Base-by-base conservation (phyloP, 2,888 invertebrate genomes). In the Phlogophora meticulosa region DNA sequence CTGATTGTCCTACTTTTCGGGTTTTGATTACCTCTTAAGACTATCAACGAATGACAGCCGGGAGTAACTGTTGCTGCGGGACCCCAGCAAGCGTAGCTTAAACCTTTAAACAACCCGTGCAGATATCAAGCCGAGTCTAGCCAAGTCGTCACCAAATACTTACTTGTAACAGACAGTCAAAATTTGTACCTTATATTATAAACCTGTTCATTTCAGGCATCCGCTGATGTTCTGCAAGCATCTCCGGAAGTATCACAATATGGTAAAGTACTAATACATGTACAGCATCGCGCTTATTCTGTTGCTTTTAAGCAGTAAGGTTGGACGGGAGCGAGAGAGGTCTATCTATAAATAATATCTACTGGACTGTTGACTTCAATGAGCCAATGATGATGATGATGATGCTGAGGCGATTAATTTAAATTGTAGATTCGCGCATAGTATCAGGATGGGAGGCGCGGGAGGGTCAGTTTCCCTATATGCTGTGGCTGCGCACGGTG, bases 391-490 rank as follows among this genome's bases (percentile, higher is more conserved):
- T 40, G 17, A 38, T 52, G 11, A 15, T 40, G 20, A n/a, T 53
- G n/a, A 20, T 45, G n/a, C n/a, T n/a, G 10, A 22, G 1, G 7
- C 7, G 0, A 11, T 45, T 34, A 0, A 5, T 48, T 28, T n/a
- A 1, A 20, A 34, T 46, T 9, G 17, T 67, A 82, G 80, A 76
- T 4, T 60, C 81, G 5, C 85, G 90, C 7, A 91, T 91, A 56
- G 85, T 91, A 13, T 88, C 87, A 59, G 88, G 88, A 73, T 88
- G 87, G 85, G 82, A 84, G 59, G 89, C 90, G 0, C 59, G 32
- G 0, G 82, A 84, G 3, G 87, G 87, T 0, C 89, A 89, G 83
- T 84, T 88, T 68, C 89, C 89, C 0, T 80, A 86, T 63, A 88
- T 87, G 85, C 58, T 88, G 55, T 86, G 82, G 72, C 68, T 90